A percentile compares a stretch with the other conserved stretches of the same genome.
Conservation (phyloP, 2,888 invertebrate species). For the Adela reaumurella region DNA sequence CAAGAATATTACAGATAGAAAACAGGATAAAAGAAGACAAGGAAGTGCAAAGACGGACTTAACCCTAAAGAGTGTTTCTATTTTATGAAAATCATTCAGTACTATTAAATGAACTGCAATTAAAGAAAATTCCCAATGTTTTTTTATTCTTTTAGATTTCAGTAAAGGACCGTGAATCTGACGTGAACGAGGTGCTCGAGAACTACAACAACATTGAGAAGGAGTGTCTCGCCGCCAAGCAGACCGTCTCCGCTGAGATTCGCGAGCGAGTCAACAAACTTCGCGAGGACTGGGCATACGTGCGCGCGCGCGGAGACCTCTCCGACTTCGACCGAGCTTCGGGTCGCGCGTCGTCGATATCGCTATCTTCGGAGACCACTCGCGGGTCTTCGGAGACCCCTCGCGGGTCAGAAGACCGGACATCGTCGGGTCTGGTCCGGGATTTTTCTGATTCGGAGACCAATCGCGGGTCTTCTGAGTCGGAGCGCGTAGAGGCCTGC, state of each 20-base stretch:
- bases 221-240: slow-evolving; percentile 33
- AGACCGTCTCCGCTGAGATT: slow-evolving; percentile 22
- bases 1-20: too few species aligned
- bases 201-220: slow-evolving; percentile 62
- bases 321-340: not conserved
- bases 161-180: slow-evolving; percentile 53
- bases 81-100: too few species aligned
- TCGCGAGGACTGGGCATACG: slow-evolving; percentile 47
- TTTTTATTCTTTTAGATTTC: slow-evolving; percentile 35
- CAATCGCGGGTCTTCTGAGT: not conserved
- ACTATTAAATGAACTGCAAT: too few species aligned
- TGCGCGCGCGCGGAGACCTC: slow-evolving; percentile 13
- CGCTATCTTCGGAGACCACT: slow-evolving; percentile 1
- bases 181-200: slow-evolving; percentile 60
- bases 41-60: too few species aligned
- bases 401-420: too few species aligned
- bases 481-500: slow-evolving; percentile 2
- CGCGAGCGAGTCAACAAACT: slow-evolving; percentile 47
- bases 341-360: not conserved
- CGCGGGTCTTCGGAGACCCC: slow-evolving; percentile 2
- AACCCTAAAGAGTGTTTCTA: too few species aligned
- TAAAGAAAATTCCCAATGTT: too few species aligned
- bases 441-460: slow-evolving; percentile 3
- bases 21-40: too few species aligned
- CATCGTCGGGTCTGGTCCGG: slow-evolving; percentile 1